Evolutionary conservation across 2,113 vertebrate species (phyloP), one percentile per base, ranked within the genome.

Genomic region (Callionymus lyra): DNA sequence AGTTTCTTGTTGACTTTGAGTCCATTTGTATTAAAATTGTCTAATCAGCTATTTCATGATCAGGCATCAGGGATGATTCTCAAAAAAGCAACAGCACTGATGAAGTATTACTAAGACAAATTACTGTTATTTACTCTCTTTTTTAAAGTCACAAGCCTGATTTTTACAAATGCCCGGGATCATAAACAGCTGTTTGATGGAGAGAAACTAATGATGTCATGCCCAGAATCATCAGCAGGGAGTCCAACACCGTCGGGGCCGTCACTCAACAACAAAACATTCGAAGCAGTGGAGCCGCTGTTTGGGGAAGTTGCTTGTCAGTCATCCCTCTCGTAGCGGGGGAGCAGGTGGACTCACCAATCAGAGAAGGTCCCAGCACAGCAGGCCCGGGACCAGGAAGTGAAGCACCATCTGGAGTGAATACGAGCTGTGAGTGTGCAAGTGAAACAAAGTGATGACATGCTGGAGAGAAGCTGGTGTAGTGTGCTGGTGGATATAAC

Each of bases 231-330:
- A 58, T 64, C 70, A 72, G 70, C 48, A 17, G 63, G 73, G 71
- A 74, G 68, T 11, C 27, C 14, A 9, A 40, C 74, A 63, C 70
- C 39, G 3, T 9, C 42, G 66, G 53, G 53, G 61, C 74, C 70
- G 80, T 80, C 74, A 73, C 32, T 82, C 73, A 79, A 62, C 40
- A 16, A 57, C 42, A 68, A 47, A 56, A 72, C 55, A 56, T 62
- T 56, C 58, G 55, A 38, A 32, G 69, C 66, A 33, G 50, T 59
- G 31, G 63, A 66, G 50, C 51, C 58, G 74, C 63, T 79, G 81
- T 82, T 80, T 81, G 73, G 77, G 72, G 63, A 81, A 80, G 59
- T 52, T 60, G 58, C 72, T 40, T 84, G 82, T 81, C 85, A 86
- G 63, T 86, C 83, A 84, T 31, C 15, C 42, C 31, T 12, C 33